Base-by-base conservation (phyloP, 2,797 vertebrate species). In the Lates japonicus region DNA sequence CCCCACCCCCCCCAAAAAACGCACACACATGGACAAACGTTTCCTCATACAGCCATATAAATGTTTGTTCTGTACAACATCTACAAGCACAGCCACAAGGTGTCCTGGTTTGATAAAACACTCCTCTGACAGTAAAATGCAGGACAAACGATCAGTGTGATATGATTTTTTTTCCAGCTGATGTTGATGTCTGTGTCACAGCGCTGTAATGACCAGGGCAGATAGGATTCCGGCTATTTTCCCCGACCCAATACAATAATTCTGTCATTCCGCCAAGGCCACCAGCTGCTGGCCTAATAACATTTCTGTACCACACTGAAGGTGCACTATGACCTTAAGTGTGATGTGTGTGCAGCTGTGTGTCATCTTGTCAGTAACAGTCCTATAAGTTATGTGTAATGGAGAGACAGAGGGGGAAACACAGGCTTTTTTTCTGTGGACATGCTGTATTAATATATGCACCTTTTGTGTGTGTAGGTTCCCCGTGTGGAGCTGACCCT, bases 401-500 rank as follows among this genome's bases (percentile, higher is more conserved):
- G 60, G 44, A 75, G 20, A 46, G 12, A 46, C n/a, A 19, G 59
- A 48, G 17, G 19, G 17, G 25, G 39, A 60, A 71, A 64, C 42
- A 13, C 13, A 19, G 37, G 1, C 29, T 20, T 25, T 29, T 29
- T 70, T 61, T 63, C 37, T 58, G 0, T 19, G 14, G 51, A 52
- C 22, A 63, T 39, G 37, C 52, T 66, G 17, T 52, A 59, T 46
- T 74, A 46, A 76, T 48, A 55, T 16, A 20, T 58, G 16, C 39
- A 22, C 62, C 42, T 5, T 57, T 35, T 58, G 46, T 78, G 59
- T 69, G 65, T 72, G 31, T 59, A 93, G 93, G 88, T 92, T 82
- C 96, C 97, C 42, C 96, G 97, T 20, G 97, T 98, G 74, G 98
- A 99, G 85, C 96, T 99, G 74, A 99, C 98, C 55, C 97, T 99